Base-by-base conservation (phyloP, 2,888 invertebrate species). In the Philaethria dido region DNA sequence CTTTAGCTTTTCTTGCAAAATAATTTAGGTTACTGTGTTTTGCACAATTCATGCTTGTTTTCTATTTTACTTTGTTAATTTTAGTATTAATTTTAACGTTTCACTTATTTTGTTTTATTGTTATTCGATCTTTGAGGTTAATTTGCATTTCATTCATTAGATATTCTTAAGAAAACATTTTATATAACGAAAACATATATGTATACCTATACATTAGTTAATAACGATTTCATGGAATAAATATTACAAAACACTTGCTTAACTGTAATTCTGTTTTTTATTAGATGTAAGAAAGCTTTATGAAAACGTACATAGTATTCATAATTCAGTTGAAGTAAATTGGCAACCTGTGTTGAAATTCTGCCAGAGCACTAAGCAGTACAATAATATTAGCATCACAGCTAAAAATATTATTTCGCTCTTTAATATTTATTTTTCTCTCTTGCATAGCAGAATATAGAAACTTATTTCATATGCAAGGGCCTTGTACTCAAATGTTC, bases 371-470 rank as follows among this genome's bases (percentile, higher is more conserved):
- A 74, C 73, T 74, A 74, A 73, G 75, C 84, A 64, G 54, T 20
- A 57, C 55, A 55, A 57, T 57, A 47, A 48, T 47, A 39, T 82
- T 80, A 77, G 76, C 75, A 74, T 75, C 73, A 79, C 73, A 78
- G 82, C 82, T 80, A 82, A 81, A 81, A 78, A 81, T 79, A 77
- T 78, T 75, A 70, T 77, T 77, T 77, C 14, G 3, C 55, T 18
- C 29, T 45, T 33, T 20, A 33, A 16, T 60, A 60, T 60, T 33
- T 60, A 60, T 74, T 70, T 75, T 66, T 72, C 72, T 72, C 71
- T 73, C 78, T 78, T 75, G 68, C 71, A 68, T 64, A 39, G 69
- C 69, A 65, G 39, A 64, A 29, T 42, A 33, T 73, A 71, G 72
- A 75, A 73, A 72, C 72, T 75, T 75, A 72, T 75, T 75, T 73